Conservation (phyloP, 2,888 invertebrate species). For the Aromia moschata region DNA sequence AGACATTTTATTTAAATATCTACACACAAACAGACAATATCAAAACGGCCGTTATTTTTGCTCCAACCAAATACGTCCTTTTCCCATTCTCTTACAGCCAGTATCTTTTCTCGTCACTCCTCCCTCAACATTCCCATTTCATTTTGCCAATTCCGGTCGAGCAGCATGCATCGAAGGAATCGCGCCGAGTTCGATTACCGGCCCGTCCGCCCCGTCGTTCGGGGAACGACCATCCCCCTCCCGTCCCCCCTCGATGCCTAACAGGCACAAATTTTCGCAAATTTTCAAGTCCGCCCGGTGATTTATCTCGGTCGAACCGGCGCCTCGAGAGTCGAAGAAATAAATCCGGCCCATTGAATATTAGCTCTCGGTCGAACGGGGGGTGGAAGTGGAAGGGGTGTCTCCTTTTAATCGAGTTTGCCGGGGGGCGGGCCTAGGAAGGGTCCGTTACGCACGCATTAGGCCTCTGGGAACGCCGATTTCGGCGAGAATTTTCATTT, state of each 20-base stretch:
- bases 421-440: slow-evolving; percentile 3
- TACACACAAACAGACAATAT: too few species aligned
- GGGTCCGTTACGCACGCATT: slow-evolving; percentile 2
- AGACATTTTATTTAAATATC: too few species aligned
- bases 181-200: slow-evolving; percentile 23
- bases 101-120: too few species aligned
- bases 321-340: slow-evolving; percentile 23
- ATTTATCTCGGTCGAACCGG: slow-evolving; percentile 35
- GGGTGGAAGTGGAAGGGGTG: too few species aligned
- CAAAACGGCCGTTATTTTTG: too few species aligned
- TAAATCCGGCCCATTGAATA: slow-evolving; percentile 32
- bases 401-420: slow-evolving; percentile 7
- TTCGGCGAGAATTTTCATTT: background rate
- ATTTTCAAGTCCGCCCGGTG: slow-evolving; percentile 36
- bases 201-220: slow-evolving; percentile 9
- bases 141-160: slow-evolving; percentile 8
- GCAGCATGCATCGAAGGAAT: background rate
- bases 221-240: background rate
- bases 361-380: slow-evolving; percentile 2
- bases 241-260: background rate
- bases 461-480: background rate
- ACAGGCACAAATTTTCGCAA: slow-evolving; percentile 37
- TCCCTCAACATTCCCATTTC: slow-evolving; percentile 1
- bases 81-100: too few species aligned
- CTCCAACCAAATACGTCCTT: too few species aligned